phyloP scores from a whole-genome alignment of 2,113 vertebrate genomes.

The Pituophis catenifer region DNA sequence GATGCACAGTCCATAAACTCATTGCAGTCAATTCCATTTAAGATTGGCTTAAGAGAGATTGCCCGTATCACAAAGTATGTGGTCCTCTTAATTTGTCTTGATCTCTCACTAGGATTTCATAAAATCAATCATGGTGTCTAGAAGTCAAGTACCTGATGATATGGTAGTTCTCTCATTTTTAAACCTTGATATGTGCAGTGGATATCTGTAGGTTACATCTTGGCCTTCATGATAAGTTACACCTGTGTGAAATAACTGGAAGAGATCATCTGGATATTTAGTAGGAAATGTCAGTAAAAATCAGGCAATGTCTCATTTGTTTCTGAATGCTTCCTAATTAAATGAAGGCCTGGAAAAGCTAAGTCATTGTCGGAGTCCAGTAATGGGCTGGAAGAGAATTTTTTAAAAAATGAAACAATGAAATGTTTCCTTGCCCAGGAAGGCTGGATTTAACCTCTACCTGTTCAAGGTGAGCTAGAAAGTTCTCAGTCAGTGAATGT shows the following conservation, averaged over 20 bases:
- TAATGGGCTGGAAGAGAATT: neutral
- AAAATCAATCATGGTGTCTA: neutral
- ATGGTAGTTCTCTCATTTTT: neutral
- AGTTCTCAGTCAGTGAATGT: neutral
- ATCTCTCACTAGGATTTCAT: neutral
- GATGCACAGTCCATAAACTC: neutral
- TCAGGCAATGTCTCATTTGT: neutral
- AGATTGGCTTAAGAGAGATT: neutral
- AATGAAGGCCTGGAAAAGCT: neutral
- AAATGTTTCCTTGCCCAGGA: neutral
- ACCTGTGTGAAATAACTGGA: neutral
- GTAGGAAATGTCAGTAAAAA: neutral
- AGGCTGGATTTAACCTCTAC: neutral
- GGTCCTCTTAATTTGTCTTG: neutral
- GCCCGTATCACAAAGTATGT: neutral
- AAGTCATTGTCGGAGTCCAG: neutral
- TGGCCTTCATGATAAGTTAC: neutral
- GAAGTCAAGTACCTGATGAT: neutral
- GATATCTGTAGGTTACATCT: neutral
- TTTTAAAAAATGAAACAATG: neutral
- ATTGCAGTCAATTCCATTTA: neutral
- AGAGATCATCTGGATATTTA: neutral
- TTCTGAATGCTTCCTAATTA: neutral
- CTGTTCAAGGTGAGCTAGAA: neutral
- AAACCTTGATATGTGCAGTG: neutral